Conservation (phyloP, 2,888 invertebrate species). For the Chrysodeixis includens region DNA sequence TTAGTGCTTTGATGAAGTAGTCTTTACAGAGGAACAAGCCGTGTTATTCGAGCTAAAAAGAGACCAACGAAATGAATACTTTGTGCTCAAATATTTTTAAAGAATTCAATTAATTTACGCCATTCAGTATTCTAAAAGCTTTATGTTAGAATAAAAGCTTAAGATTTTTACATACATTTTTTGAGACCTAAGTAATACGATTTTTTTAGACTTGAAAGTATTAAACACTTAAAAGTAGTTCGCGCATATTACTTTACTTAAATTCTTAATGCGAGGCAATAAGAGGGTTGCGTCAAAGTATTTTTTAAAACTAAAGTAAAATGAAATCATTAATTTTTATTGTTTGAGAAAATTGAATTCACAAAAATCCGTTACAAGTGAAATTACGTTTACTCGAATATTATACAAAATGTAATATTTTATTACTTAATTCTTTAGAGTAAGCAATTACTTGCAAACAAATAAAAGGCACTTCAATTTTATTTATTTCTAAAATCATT, state of each 20-base stretch:
- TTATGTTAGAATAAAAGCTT: conserved; percentile 39
- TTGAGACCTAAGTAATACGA: conserved; percentile 11
- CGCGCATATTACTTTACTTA: conserved; percentile 22
- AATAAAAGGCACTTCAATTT: background rate
- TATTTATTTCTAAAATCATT: background rate
- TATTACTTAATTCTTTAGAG: background rate
- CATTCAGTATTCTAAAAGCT: conserved; percentile 47
- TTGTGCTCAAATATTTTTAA: conserved; percentile 38
- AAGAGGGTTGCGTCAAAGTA: conserved; percentile 23
- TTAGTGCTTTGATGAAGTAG: conserved; percentile 69
- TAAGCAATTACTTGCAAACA: background rate
- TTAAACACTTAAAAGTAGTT: conserved; percentile 26
- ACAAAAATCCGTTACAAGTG: background rate
- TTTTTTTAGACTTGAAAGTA: conserved; percentile 18
- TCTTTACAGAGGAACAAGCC: conserved; percentile 52
- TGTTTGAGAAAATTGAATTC: conserved; percentile 5
- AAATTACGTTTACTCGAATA: background rate
- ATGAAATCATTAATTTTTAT: conserved; percentile 7
- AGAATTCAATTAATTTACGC: conserved; percentile 43
- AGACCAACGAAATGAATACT: conserved; percentile 39
- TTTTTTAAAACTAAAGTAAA: background rate
- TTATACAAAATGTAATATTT: background rate
- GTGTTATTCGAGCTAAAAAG: conserved; percentile 42
- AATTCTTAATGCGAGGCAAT: conserved; percentile 28
- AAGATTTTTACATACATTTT: conserved; percentile 29